Base-by-base conservation (phyloP, 2,888 invertebrate species). In the Drosophila aldrichi region DNA sequence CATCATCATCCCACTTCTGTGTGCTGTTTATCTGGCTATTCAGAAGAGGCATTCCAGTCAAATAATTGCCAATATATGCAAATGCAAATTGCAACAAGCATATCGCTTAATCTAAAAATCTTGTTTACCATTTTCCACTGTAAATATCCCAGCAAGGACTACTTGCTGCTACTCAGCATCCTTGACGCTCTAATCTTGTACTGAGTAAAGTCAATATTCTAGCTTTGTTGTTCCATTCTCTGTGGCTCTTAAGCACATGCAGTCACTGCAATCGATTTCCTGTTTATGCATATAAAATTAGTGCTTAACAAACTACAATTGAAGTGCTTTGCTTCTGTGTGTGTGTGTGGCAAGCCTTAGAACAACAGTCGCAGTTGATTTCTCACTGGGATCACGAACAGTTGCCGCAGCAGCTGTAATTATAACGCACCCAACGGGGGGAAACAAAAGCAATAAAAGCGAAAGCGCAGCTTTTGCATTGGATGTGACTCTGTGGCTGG, bases 371-470 rank as follows among this genome's bases (percentile, higher is more conserved):
- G 58, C 72, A 60, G 69, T 75, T 80, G 70, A 79, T 84, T 84
- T 84, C 82, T 79, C 79, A 64, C 65, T 59, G 77, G 85, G 70
- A 81, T 75, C 75, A 63, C 44, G 70, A 54, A 40, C 48, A 60
- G 16, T 8, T 59, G 56, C 85, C 56, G 18, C 60, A 51, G 46
- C 61, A 59, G 38, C 58, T 66, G 82, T 83, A 83, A 83, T 83
- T 83, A 85, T 78, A 64, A 57, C 41, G 56, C 72, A 63, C 61
- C 73, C 82, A 75, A 75, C 72, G 65, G 77, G 68, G 88, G 70
- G 69, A 81, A 81, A 69, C 84, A 77, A 79, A 78, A 78, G 77
- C 79, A 83, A 89, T 87, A 84, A 87, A 77, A 70, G 44, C 64
- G 66, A 58, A 51, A 61, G 48, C 54, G 41, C 22, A 41, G 70